Evolutionary conservation across 2,888 invertebrate genomes (phyloP), one percentile per base, ranked within the genome.

Genomic region (Diarsia dahlii): DNA sequence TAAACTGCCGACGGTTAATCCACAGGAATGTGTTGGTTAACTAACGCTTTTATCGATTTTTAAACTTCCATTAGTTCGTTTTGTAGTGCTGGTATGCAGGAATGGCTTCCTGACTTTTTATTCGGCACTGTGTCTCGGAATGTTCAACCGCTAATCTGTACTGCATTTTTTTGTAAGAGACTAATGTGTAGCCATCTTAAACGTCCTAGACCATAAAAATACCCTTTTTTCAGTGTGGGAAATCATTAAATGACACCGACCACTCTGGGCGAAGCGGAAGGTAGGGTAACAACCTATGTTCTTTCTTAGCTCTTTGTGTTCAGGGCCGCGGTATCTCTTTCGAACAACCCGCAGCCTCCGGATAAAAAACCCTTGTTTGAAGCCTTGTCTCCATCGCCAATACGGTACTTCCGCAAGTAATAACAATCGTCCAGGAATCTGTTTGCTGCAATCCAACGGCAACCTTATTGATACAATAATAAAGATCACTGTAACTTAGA

Each of bases 1-100:
- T 91, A 89, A 90, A 91, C 88, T 89, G 88, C 87, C 85, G 85
- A 84, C 87, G 85, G 87, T 92, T 90, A 89, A 91, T 91, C 87
- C 78, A 78, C 74, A 71, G 76, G 85, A 76, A 81, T 78, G 78
- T 78, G 74, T 74, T 74, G 60, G 72, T 75, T 67, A 74, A 74
- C 74, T 66, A 82, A 67, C 68, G 39, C 18, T 73, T 62, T 69
- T 56, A 85, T 78, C 76, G 71, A 70, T 78, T 74, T 65, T 52
- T 34, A 73, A 69, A 74, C 58, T 45, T 58, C 3, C 0, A 4
- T 48, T 50, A 64, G 56, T 73, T 62, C 6, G 46, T 80, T 77
- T 45, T 56, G 15, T 58, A 13, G 34, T 0, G 62, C n/a, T 58
- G 23, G 13, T 28, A 39, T 45, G n/a, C 62, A n/a, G 39, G 39